phyloP scores from a whole-genome alignment of 1,140 invertebrate species.

The Habropoda laboriosa region DNA sequence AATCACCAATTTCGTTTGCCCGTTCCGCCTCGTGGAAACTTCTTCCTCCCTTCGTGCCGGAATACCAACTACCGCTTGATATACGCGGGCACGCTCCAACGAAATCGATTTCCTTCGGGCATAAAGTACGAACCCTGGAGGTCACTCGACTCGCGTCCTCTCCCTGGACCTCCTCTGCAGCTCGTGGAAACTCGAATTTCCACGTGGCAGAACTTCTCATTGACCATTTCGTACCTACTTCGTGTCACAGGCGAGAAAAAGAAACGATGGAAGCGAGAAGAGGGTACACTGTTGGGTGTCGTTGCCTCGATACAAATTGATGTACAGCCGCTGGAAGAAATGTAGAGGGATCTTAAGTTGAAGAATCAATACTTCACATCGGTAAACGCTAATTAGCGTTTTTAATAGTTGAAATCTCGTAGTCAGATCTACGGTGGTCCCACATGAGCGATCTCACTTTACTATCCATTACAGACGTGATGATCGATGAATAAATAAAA shows the following conservation, averaged over 20 bases:
- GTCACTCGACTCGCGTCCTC: background rate
- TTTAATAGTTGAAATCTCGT: too few relatives aligned
- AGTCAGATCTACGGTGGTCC: too few relatives aligned
- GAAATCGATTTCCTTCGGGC: constrained; percentile 53
- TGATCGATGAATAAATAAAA: too few relatives aligned
- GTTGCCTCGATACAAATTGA: too few relatives aligned
- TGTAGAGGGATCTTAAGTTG: too few relatives aligned
- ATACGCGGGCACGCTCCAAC: constrained; percentile 36
- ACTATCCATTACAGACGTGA: too few relatives aligned
- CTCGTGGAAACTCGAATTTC: constrained; percentile 16
- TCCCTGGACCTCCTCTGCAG: background rate
- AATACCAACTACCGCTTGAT: constrained; percentile 59
- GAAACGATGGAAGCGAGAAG: too few relatives aligned
- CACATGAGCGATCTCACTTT: too few relatives aligned
- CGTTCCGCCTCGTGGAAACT: constrained; percentile 28
- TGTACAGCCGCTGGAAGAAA: too few relatives aligned
- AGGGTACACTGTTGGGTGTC: too few relatives aligned
- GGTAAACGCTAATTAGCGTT: too few relatives aligned
- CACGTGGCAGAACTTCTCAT: constrained; percentile 34
- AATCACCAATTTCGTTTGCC: constrained; percentile 46
- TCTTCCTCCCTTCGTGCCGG: constrained; percentile 31
- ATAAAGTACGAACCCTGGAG: constrained; percentile 42
- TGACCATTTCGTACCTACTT: constrained; percentile 2
- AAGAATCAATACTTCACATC: too few relatives aligned
- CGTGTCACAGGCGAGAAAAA: background rate